These are phyloP conservation scores for Sceloporus undulatus DNA, from an alignment of 2,113 vertebrate genomes.

Conservation along the genomic window DNA sequence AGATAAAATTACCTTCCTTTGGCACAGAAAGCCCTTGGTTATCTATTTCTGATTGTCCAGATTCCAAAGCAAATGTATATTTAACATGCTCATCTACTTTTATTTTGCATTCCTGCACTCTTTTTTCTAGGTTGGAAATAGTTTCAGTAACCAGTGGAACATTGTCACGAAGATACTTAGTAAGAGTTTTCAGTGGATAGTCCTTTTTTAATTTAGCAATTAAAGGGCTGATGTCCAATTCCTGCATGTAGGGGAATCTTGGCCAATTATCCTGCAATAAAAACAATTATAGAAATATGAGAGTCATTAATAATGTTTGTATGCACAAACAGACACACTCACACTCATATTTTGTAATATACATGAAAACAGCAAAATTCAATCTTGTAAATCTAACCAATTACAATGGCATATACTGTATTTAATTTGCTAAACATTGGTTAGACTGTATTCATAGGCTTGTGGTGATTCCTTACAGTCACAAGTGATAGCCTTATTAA, in stretches of 20 bases:
- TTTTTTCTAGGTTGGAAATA: slow-evolving; percentile 46
- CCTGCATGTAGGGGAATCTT: slow-evolving; percentile 3
- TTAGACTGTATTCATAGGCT: background rate
- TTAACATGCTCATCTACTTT: slow-evolving; percentile 54
- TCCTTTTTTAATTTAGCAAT: slow-evolving; percentile 51
- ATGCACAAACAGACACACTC: too few relatives aligned
- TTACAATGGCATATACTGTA: background rate
- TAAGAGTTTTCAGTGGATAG: slow-evolving; percentile 48
- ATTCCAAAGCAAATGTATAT: background rate
- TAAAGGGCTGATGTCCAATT: slow-evolving; percentile 29
- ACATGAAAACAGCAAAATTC: background rate
- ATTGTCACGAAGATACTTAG: slow-evolving; percentile 51
- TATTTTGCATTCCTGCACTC: slow-evolving; percentile 33
- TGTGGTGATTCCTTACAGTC: background rate
- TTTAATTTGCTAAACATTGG: background rate
- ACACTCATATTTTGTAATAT: background rate
- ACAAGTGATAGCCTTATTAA: background rate
- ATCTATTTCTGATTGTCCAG: background rate
- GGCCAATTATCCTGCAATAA: slow-evolving; percentile 73
- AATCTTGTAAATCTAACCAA: background rate
- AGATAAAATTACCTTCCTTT: background rate
- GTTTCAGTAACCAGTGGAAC: slow-evolving; percentile 49
- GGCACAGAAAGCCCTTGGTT: slow-evolving; percentile 3
- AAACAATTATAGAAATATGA: slow-evolving; percentile 21
- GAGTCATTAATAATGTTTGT: slow-evolving; percentile 12